Conservation (phyloP, 2,888 invertebrate genomes). For the Anthrax anthrax region DNA sequence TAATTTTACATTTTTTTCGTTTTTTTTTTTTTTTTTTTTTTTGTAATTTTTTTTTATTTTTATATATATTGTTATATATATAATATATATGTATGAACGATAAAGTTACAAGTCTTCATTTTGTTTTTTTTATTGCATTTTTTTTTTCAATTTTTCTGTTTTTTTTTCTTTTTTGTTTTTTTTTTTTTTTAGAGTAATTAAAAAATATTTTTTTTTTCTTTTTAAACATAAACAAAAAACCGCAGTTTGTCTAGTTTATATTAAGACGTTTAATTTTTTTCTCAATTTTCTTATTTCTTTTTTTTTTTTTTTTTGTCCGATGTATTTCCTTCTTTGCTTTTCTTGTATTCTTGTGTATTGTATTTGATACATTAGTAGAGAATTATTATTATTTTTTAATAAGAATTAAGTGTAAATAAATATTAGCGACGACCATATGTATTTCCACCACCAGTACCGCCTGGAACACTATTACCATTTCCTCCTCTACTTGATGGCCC, state of each 20-base stretch:
- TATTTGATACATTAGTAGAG: neutral
- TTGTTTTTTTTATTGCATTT: conserved; percentile 28
- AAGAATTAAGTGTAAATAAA: conserved; percentile 14
- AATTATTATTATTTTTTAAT: neutral
- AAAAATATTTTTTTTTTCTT: neutral
- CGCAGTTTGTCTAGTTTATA: conserved; percentile 1
- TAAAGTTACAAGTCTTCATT: conserved; percentile 28
- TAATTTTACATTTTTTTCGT: neutral
- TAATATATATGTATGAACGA: neutral
- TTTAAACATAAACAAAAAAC: neutral
- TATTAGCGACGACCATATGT: conserved; percentile 32
- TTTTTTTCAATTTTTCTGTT: conserved; percentile 15
- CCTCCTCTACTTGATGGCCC: conserved; percentile 21
- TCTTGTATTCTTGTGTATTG: neutral
- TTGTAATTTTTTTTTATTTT: neutral
- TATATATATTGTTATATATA: neutral
- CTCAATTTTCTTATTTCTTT: neutral
- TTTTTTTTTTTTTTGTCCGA: neutral
- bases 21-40: neutral
- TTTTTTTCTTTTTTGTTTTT: conserved; percentile 3
- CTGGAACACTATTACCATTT: neutral
- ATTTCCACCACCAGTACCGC: conserved; percentile 18
- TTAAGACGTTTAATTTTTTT: neutral
- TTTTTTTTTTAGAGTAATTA: conserved; percentile 5
- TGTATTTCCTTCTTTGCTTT: neutral